phyloP scores from a whole-genome alignment of 30 jellyfish, hydroid and myxozoan species.

The Mastigias papua region DNA sequence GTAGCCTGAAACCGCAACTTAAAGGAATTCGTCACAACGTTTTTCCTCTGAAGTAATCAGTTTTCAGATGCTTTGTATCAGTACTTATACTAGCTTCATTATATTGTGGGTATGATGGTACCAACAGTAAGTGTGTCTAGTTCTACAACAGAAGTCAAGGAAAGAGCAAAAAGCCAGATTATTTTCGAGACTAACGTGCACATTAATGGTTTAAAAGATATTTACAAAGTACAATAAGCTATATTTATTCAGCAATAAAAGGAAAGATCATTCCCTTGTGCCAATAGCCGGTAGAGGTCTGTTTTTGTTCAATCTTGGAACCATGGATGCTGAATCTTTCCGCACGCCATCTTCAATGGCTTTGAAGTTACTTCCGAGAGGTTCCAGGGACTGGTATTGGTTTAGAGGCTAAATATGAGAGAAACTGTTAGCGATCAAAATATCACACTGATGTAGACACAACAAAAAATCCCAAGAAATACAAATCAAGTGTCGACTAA shows the following conservation, averaged over 20 bases:
- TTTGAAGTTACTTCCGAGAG: slow-evolving; percentile 44
- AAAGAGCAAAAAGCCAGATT: not conserved
- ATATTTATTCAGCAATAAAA: not conserved
- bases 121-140: too few relatives aligned
- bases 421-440: not conserved
- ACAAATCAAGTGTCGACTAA: too few relatives aligned
- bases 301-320: slow-evolving; percentile 24
- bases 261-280: slow-evolving; percentile 21
- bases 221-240: not conserved
- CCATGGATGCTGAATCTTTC: slow-evolving; percentile 21
- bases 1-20: too few relatives aligned
- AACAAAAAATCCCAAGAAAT: too few relatives aligned
- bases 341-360: slow-evolving; percentile 19
- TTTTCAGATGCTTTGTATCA: too few relatives aligned
- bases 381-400: slow-evolving; percentile 40
- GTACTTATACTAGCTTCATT: too few relatives aligned
- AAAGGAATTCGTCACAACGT: too few relatives aligned
- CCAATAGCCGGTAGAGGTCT: slow-evolving; percentile 74
- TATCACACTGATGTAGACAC: too few relatives aligned
- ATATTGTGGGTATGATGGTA: too few relatives aligned
- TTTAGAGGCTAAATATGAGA: slow-evolving; percentile 27
- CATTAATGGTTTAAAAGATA: not conserved
- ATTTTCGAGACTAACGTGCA: not conserved
- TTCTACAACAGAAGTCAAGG: not conserved
- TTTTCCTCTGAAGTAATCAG: too few relatives aligned